Base-by-base conservation (phyloP, 2,797 vertebrate genomes). In the Gallinago nigripennis region DNA sequence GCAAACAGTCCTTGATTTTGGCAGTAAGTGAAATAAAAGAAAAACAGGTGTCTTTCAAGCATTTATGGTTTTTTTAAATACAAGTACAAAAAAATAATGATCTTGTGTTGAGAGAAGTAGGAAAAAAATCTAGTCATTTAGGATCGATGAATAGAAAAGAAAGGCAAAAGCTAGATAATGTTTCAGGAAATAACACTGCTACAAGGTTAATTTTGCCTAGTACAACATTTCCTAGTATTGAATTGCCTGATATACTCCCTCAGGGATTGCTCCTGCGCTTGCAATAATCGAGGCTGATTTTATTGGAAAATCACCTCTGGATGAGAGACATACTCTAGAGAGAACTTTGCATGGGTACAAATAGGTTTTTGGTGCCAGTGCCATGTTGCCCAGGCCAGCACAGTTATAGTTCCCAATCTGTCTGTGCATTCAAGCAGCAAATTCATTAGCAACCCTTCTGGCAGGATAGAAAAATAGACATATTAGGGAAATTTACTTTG, bases 401-500 rank as follows among this genome's bases (percentile, higher is more conserved):
- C 90, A 92, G 82, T 96, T 96, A 94, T 92, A 96, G 96, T 97
- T 98, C 93, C 97, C 97, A 98, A 97, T 98, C 97, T 98, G 97
- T 98, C 97, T 98, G 96, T 97, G 97, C 98, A 97, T 97, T 98
- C 97, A 98, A 97, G 98, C 97, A 98, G 97, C 97, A 98, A 98
- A 98, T 98, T 98, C 98, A 98, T 98, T 98, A 98, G 96, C 97
- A 96, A 88, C 94, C 93, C 96, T 98, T 98, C 97, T 97, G 97
- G 97, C 94, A 96, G 97, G 78, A 92, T 97, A 96, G 96, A 97
- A 97, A 97, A 96, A 94, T 97, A 95, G 95, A 95, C 94, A 92
- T 97, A 98, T 97, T 97, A 97, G 94, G 94, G 91, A 97, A 97
- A 97, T 97, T 98, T 97, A 95, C 93, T 97, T 98, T 95, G 94